A percentile compares a stretch with the other conserved stretches of the same genome.
These are phyloP conservation scores for Thinocorus orbignyianus DNA, from an alignment of 2,113 vertebrate genomes.

Conservation along the genomic window DNA sequence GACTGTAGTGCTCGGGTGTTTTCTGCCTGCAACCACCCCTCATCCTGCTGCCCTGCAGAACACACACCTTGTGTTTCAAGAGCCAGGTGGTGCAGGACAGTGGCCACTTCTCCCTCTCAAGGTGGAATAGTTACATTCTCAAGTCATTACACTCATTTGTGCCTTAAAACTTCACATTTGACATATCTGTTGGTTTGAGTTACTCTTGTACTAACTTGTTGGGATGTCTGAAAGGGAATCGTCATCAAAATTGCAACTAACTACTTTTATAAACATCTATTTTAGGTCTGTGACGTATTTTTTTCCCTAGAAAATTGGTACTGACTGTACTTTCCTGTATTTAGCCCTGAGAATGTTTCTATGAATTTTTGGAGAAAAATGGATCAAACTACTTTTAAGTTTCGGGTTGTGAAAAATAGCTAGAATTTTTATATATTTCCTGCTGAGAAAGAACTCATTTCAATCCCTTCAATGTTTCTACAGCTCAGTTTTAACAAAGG, in stretches of 20 bases:
- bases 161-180: background rate
- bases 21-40: background rate
- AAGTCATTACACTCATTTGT: background rate
- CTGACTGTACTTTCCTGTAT: background rate
- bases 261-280: background rate
- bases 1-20: rapidly evolving
- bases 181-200: background rate
- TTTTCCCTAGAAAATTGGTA: background rate
- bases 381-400: background rate
- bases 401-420: background rate
- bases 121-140: background rate
- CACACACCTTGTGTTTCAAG: rapidly evolving
- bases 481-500: background rate
- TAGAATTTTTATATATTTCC: background rate
- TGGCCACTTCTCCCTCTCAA: background rate
- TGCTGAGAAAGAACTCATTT: background rate
- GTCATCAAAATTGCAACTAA: background rate
- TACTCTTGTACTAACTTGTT: background rate
- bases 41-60: background rate
- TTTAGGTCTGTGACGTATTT: background rate
- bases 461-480: background rate
- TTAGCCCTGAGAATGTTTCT: background rate
- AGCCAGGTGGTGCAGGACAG: background rate
- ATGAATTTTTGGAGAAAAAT: background rate
- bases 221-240: background rate